These are phyloP conservation scores for Patiria miniata DNA, from an alignment of 35 echinoderm and acorn worm genomes.

Conservation along the genomic window DNA sequence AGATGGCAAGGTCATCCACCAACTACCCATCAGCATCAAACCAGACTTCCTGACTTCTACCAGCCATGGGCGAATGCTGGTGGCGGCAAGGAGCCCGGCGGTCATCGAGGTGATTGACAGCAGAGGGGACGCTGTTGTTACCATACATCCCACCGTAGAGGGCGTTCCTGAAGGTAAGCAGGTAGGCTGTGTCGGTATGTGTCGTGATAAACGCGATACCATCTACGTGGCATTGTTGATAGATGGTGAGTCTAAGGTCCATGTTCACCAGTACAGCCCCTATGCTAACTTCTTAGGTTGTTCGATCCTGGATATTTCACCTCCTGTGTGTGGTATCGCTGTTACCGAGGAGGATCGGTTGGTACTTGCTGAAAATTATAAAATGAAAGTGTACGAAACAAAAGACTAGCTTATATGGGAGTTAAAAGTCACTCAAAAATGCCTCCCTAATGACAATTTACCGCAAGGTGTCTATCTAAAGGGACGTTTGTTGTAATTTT, in stretches of 20 bases:
- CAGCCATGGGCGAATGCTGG: neutral
- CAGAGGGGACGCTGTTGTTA: neutral
- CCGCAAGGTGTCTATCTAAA: too few relatives aligned
- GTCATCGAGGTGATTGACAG: neutral
- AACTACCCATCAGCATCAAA: neutral
- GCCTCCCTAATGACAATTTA: too few relatives aligned
- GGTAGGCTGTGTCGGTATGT: neutral
- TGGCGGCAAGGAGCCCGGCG: neutral
- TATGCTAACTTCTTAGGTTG: neutral
- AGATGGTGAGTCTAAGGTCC: neutral
- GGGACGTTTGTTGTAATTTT: too few relatives aligned
- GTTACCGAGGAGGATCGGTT: neutral
- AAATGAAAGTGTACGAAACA: neutral
- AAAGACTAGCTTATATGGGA: too few relatives aligned
- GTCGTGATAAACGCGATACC: neutral
- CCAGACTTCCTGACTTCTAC: conserved; percentile 1
- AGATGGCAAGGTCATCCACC: neutral
- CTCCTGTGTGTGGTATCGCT: neutral
- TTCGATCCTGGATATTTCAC: neutral
- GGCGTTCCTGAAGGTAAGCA: neutral
- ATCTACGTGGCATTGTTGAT: neutral
- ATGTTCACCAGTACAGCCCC: conserved; percentile 2
- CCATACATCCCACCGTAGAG: neutral
- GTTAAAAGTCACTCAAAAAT: too few relatives aligned
- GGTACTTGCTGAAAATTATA: neutral